Percentiles rank a stretch among this genome's conserved stretches.
Evolutionary conservation across 2,113 vertebrate genomes (phyloP).

Genomic region (Megaceryle maxima): DNA sequence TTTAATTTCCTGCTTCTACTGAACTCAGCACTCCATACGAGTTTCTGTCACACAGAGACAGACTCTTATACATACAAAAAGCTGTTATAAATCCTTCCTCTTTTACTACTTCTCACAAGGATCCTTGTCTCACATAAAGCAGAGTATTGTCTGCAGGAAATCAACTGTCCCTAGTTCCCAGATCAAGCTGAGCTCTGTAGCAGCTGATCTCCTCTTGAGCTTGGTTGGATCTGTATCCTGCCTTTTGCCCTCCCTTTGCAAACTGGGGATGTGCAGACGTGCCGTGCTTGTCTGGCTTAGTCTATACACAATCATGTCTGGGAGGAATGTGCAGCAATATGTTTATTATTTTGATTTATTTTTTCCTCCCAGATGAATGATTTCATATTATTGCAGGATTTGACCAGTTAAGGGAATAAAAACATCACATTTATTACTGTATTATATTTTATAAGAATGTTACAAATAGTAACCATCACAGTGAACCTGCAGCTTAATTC

Average conservation of each 20-base stretch:
- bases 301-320: background rate
- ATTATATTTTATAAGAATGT: background rate
- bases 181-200: background rate
- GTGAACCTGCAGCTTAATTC: background rate
- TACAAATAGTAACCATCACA: background rate
- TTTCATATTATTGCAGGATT: background rate
- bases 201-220: background rate
- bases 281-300: background rate
- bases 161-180: background rate
- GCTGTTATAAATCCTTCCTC: constrained; percentile 2
- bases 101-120: background rate
- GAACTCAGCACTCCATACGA: background rate
- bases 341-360: background rate
- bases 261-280: background rate
- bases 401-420: background rate
- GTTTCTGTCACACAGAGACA: background rate
- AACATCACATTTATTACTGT: background rate
- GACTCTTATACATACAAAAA: background rate
- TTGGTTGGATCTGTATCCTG: background rate
- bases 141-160: background rate
- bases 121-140: background rate
- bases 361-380: background rate
- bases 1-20: background rate
- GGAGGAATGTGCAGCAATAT: background rate
- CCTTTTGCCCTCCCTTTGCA: background rate